A percentile compares a stretch with the other conserved stretches of the same genome.
phyloP scores from a whole-genome alignment of 2,888 invertebrate species.

The Microplitis manilae region DNA sequence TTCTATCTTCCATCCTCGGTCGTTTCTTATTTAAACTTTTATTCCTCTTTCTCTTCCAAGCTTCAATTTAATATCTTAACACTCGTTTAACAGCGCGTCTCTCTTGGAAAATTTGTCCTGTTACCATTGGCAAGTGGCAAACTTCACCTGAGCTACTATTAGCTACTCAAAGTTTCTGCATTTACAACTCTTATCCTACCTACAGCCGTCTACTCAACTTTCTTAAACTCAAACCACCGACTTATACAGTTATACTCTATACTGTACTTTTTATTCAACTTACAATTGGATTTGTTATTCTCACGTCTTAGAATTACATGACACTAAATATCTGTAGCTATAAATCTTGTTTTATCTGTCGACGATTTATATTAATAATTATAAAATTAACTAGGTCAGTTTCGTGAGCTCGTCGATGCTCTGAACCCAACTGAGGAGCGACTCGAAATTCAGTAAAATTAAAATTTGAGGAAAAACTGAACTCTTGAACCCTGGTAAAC shows the following conservation, averaged over 20 bases:
- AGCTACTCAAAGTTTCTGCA: constrained; percentile 7
- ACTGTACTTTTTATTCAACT: not conserved
- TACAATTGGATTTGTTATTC: not conserved
- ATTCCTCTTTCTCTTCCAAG: constrained; percentile 44
- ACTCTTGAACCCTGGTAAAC: not conserved
- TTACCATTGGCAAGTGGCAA: constrained; percentile 54
- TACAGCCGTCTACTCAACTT: not conserved
- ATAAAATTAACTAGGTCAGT: not conserved
- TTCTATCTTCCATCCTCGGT: constrained; percentile 6
- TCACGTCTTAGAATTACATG: not conserved
- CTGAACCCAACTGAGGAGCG: not conserved
- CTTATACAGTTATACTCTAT: not conserved
- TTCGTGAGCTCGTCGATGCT: not conserved
- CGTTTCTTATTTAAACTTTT: not conserved
- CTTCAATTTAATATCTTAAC: constrained; percentile 66
- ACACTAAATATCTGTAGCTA: no score
- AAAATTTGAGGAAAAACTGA: not conserved
- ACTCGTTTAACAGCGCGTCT: constrained; percentile 58
- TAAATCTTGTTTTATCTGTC: no score
- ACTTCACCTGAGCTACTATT: constrained; percentile 23
- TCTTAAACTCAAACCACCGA: not conserved
- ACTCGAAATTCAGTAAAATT: not conserved
- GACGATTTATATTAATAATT: no score
- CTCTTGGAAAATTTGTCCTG: constrained; percentile 58
- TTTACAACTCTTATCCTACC: constrained; percentile 3